A percentile compares a stretch with the other conserved stretches of the same genome.
Conservation (phyloP, 2,113 vertebrate species). For the Anas platyrhynchos region DNA sequence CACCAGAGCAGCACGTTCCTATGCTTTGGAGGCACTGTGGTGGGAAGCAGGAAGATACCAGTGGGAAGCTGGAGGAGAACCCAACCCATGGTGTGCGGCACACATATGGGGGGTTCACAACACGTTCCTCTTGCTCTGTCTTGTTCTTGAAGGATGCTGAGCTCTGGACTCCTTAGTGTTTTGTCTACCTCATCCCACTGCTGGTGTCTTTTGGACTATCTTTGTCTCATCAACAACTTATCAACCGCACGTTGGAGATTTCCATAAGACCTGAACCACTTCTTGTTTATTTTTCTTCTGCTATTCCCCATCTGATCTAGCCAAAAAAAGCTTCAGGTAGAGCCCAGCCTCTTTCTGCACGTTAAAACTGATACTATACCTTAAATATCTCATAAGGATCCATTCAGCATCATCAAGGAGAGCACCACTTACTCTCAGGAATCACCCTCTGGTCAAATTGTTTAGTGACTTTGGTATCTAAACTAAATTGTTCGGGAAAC, state of each 20-base stretch:
- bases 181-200: not conserved
- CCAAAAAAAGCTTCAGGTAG: not conserved
- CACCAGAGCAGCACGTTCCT: rapidly evolving
- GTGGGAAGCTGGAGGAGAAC: not conserved
- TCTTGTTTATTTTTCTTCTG: not conserved
- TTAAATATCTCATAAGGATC: not conserved
- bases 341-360: not conserved
- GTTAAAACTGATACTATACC: not conserved
- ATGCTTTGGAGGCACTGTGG: rapidly evolving
- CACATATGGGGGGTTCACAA: not conserved
- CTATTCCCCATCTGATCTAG: not conserved
- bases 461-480: not conserved
- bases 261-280: not conserved
- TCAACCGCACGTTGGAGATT: not conserved
- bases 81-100: rapidly evolving
- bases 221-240: not conserved
- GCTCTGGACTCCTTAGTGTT: not conserved
- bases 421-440: not conserved
- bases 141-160: not conserved
- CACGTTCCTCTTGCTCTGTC: rapidly evolving
- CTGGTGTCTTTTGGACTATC: not conserved
- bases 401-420: not conserved
- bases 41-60: rapidly evolving
- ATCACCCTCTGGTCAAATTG: not conserved
- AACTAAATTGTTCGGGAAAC: not conserved